Evolutionary conservation across 2,113 vertebrate genomes (phyloP).

Genomic region (Ranitomeya imitator): DNA sequence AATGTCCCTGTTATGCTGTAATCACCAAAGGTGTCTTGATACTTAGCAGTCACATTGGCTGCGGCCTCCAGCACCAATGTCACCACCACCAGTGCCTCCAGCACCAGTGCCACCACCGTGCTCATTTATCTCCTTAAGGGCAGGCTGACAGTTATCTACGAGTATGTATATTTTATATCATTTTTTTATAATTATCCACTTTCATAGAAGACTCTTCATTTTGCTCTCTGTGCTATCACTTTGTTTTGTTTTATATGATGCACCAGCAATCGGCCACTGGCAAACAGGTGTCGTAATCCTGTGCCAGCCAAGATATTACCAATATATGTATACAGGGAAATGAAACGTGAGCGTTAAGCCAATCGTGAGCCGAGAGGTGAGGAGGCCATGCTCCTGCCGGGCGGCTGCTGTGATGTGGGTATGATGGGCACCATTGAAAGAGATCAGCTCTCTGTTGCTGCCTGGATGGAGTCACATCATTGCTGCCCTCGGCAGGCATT

Average conservation of each 20-base stretch:
- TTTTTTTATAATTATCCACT: slow-evolving; percentile 27
- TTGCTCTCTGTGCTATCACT: slow-evolving; percentile 23
- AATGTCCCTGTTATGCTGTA: slow-evolving; percentile 29
- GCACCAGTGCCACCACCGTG: background rate
- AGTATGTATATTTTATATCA: slow-evolving; percentile 39
- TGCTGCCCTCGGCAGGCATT: slow-evolving; percentile 56
- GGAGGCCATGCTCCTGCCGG: background rate
- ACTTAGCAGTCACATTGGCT: background rate
- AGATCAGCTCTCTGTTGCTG: slow-evolving; percentile 72
- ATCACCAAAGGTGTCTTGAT: slow-evolving; percentile 38
- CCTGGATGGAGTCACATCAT: slow-evolving; percentile 74
- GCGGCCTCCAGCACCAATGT: background rate
- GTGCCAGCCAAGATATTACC: slow-evolving; percentile 9
- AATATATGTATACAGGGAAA: background rate
- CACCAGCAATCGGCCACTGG: slow-evolving; percentile 21
- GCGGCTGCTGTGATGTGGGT: slow-evolving; percentile 65
- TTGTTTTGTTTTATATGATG: slow-evolving; percentile 12
- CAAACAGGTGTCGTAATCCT: background rate
- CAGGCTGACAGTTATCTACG: background rate
- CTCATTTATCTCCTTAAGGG: background rate
- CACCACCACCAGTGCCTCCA: too few species aligned
- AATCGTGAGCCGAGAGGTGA: background rate
- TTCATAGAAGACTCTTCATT: background rate
- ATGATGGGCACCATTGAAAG: slow-evolving; percentile 80
- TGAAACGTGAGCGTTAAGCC: background rate